A percentile compares a stretch with the other conserved stretches of the same genome.
These are phyloP conservation scores for Xestia rhomboidea DNA, from an alignment of 2,888 invertebrate species.

Conservation along the genomic window DNA sequence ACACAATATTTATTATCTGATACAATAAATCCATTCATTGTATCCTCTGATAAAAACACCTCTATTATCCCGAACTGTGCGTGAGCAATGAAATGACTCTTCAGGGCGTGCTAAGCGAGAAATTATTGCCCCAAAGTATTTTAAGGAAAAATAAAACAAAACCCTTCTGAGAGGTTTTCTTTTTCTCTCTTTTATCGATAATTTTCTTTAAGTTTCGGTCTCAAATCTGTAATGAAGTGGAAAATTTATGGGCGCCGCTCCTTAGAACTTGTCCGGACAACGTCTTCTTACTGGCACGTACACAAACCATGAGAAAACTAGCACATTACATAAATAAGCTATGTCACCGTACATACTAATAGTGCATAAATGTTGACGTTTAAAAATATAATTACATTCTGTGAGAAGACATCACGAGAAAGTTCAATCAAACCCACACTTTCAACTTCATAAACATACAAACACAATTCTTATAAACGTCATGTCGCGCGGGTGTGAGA, in stretches of 20 bases:
- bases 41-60: slow-evolving; percentile 75
- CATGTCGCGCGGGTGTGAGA: slow-evolving; percentile 6
- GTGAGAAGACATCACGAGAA: neutral
- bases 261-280: slow-evolving; percentile 41
- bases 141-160: slow-evolving; percentile 79
- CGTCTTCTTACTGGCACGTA: slow-evolving; percentile 36
- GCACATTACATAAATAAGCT: slow-evolving; percentile 20
- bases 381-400: neutral
- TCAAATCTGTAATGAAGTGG: slow-evolving; percentile 66
- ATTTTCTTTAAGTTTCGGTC: slow-evolving; percentile 64
- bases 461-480: slow-evolving; percentile 18
- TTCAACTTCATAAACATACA: neutral
- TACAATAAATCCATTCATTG: slow-evolving; percentile 76
- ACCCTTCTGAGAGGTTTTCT: slow-evolving; percentile 70
- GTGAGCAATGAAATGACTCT: slow-evolving; percentile 81
- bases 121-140: slow-evolving; percentile 81
- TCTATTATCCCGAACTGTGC: slow-evolving; percentile 75
- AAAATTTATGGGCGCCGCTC: slow-evolving; percentile 62
- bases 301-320: slow-evolving; percentile 38
- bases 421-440: neutral
- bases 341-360: neutral
- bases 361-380: slow-evolving; percentile 18
- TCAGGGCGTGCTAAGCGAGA: slow-evolving; percentile 81
- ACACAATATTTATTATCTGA: slow-evolving; percentile 73
- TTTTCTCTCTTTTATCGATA: slow-evolving; percentile 56